Base-by-base conservation (phyloP, 2,113 vertebrate genomes). In the Rhinolophus sinicus region DNA sequence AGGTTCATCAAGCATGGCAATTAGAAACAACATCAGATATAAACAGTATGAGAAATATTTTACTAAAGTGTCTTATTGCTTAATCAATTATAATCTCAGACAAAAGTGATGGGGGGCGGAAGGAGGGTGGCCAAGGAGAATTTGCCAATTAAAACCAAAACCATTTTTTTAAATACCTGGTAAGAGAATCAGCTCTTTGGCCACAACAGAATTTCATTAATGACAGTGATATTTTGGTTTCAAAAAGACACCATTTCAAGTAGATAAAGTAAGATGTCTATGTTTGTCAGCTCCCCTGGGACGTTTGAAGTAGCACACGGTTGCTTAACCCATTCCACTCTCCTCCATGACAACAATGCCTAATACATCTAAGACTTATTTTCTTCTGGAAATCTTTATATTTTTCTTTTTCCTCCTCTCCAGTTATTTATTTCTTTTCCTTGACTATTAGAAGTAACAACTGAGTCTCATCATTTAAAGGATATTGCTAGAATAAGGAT, bases 101-200 rank as follows among this genome's bases (percentile, higher is more conserved):
- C 35, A 58, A 47, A 89, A 88, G 52, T 82, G 16, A 9, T 44
- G 14, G 8, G 14, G 10, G 15, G 54, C 3, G 11, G 47, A 21
- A 11, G 52, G 21, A 11, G 26, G 38, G 38, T 44, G 7, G 21
- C 1, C 35, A 81, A 93, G 21, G 35, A 82, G 56, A 40, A 10
- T 47, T 81, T 77, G 28, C 30, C 72, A 65, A 72, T 67, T 86
- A 67, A 87, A 73, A 97, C 3, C n/a, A 89, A 89, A 94, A 85
- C 6, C 22, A 70, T 13, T 73, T 38, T 5, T 64, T 76, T 35
- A 22, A 52, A 18, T 1, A 50, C 24, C 18, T 50, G 38, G 2
- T 50, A 81, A 47, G 40, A 19, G 15, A 89, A 92, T 95, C 60
- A 76, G 52, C 33, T 92, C 47, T 75, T 86, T 94, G 54, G 30